A percentile compares a stretch with the other conserved stretches of the same genome.
Conservation (phyloP, 2,888 invertebrate species). For the Phytoseiulus persimilis region DNA sequence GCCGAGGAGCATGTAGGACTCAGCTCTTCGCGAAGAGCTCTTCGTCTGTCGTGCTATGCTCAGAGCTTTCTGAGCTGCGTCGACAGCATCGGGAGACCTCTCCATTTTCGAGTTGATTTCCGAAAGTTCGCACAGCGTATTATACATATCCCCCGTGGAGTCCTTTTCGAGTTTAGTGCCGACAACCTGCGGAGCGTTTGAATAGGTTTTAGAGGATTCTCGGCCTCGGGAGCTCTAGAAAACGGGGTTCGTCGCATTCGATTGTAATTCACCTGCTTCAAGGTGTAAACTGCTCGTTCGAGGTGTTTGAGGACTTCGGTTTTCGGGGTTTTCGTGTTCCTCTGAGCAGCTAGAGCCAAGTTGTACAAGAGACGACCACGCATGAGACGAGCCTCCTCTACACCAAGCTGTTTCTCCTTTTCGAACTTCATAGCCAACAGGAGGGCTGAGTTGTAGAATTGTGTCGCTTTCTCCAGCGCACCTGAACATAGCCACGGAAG, state of each 20-base stretch:
- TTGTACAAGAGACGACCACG: constrained; percentile 19
- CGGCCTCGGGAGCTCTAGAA: too few relatives aligned
- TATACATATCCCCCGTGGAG: constrained; percentile 6
- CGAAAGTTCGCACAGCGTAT: constrained; percentile 17
- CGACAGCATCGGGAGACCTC: not conserved
- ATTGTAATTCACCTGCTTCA: not conserved
- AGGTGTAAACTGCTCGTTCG: constrained; percentile 22
- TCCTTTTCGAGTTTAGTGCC: constrained; percentile 25
- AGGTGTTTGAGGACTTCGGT: not conserved
- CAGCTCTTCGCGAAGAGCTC: constrained; percentile 11
- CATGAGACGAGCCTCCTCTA: constrained; percentile 21
- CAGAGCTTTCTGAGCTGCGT: constrained; percentile 22
- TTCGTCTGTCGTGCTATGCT: constrained; percentile 22
- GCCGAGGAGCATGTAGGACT: constrained; percentile 14
- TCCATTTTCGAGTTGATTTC: not conserved
- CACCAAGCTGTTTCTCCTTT: not conserved
- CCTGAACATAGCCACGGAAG: not conserved
- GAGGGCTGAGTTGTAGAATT: constrained; percentile 28
- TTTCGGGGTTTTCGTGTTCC: not conserved
- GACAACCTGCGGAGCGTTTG: not conserved
- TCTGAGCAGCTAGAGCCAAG: not conserved
- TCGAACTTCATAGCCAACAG: constrained; percentile 20
- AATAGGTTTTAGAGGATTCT: not conserved
- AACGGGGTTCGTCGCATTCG: too few relatives aligned
- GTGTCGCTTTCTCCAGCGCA: constrained; percentile 15